A percentile compares a stretch with the other conserved stretches of the same genome.
Conservation (phyloP, 2,113 vertebrate genomes). For the Nothoprocta perdicaria region DNA sequence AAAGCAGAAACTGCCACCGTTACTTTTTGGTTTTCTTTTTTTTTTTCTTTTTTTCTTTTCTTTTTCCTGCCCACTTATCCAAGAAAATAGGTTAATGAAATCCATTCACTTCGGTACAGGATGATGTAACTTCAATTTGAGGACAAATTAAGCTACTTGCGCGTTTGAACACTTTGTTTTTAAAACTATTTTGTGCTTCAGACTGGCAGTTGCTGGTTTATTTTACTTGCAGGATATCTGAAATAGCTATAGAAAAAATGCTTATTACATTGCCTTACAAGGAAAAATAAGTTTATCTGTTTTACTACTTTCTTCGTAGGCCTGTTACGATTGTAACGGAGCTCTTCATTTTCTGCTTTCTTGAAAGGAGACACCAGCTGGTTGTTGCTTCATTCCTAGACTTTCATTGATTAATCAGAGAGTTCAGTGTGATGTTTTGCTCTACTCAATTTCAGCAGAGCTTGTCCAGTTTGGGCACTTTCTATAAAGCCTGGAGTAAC, state of each 20-base stretch:
- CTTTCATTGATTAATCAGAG: conserved; percentile 17
- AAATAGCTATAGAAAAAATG: not conserved
- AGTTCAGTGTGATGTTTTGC: not conserved
- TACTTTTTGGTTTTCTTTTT: not conserved
- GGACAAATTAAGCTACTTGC: not conserved
- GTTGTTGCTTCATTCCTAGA: not conserved
- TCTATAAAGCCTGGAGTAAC: not conserved
- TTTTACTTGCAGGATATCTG: not conserved
- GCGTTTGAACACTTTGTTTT: not conserved
- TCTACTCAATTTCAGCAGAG: conserved; percentile 19
- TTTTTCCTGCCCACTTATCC: not conserved
- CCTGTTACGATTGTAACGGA: not conserved
- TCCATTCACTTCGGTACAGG: not conserved
- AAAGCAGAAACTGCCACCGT: not conserved
- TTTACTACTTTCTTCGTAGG: not conserved
- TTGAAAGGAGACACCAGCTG: not conserved
- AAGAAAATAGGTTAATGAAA: conserved; percentile 45
- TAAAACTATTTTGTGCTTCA: not conserved
- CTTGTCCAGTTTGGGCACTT: not conserved
- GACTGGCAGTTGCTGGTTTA: not conserved
- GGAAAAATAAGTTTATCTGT: not conserved
- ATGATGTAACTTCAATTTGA: not conserved
- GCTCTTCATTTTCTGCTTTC: not conserved
- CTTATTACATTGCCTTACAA: not conserved
- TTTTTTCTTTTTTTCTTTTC: too few species aligned